These are phyloP conservation scores for Agriotes lineatus DNA, from an alignment of 2,888 invertebrate genomes.

Conservation along the genomic window DNA sequence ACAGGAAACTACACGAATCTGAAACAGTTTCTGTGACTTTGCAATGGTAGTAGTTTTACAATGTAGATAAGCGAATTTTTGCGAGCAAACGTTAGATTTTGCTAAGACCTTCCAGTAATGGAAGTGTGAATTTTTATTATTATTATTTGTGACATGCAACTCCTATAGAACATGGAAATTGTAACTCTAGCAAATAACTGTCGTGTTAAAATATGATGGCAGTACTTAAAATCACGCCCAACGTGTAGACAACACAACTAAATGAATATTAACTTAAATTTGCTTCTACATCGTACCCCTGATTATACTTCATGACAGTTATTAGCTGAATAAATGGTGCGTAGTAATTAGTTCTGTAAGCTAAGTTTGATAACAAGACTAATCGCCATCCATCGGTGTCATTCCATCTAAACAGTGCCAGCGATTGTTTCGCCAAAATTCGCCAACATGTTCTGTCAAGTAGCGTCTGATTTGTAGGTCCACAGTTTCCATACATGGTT, in stretches of 20 bases:
- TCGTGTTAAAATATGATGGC: no score
- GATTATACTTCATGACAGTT: neutral
- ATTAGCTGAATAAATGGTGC: conserved; percentile 25
- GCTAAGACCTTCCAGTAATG: neutral
- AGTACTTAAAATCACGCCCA: no score
- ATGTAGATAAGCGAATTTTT: conserved; percentile 32
- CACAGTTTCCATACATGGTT: conserved; percentile 6
- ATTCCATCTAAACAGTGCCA: conserved; percentile 34
- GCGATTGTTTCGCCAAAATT: conserved; percentile 29
- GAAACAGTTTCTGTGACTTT: conserved; percentile 5
- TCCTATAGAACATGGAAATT: no score
- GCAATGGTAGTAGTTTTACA: conserved; percentile 1
- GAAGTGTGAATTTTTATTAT: no score
- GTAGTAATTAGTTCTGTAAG: neutral
- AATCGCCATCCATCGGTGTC: conserved; percentile 13
- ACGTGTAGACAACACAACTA: no score
- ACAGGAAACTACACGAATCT: conserved; percentile 33
- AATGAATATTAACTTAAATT: no score
- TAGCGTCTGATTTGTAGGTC: conserved; percentile 19
- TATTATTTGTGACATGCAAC: no score
- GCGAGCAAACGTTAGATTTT: conserved; percentile 26
- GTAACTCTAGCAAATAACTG: no score
- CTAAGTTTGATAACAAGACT: neutral
- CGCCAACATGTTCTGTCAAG: conserved; percentile 19
- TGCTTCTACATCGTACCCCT: neutral